These are phyloP conservation scores for Chirona hameri DNA, from an alignment of 2,888 invertebrate species.

Conservation along the genomic window DNA sequence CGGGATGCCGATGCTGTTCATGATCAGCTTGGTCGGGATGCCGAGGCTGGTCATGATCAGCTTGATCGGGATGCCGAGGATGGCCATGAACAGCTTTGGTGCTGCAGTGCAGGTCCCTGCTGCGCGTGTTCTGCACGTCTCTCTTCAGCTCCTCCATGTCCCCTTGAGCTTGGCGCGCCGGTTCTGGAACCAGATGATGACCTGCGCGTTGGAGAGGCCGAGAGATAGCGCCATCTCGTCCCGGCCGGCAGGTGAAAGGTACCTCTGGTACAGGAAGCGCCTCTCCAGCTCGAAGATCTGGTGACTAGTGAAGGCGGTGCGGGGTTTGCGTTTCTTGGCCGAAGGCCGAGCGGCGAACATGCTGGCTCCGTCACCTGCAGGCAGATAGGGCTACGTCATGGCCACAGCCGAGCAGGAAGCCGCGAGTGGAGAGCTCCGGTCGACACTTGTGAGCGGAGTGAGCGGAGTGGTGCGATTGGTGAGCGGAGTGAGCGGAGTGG, in stretches of 20 bases:
- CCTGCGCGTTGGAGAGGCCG: conserved; percentile 95
- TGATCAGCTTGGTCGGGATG: not conserved
- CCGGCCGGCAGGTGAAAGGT: conserved; percentile 93
- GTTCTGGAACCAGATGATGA: conserved; percentile 97
- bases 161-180: conserved; percentile 88
- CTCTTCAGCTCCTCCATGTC: conserved; percentile 97
- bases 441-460: too few species aligned
- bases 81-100: conserved; percentile 29
- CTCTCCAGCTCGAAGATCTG: conserved; percentile 98
- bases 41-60: conserved; percentile 29
- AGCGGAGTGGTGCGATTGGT: too few species aligned
- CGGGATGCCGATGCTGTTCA: conserved; percentile 9
- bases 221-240: conserved; percentile 96
- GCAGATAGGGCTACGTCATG: too few species aligned
- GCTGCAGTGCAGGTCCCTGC: conserved; percentile 28
- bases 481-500: too few species aligned
- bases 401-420: too few species aligned
- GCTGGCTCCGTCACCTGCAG: conserved; percentile 36
- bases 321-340: conserved; percentile 90
- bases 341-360: conserved; percentile 55
- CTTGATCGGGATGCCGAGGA: conserved; percentile 1
- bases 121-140: conserved; percentile 70
- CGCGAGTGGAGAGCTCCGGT: too few species aligned
- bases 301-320: conserved; percentile 97
- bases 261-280: conserved; percentile 95